phyloP scores from a whole-genome alignment of 2,113 vertebrate genomes.

The Panthera tigris region DNA sequence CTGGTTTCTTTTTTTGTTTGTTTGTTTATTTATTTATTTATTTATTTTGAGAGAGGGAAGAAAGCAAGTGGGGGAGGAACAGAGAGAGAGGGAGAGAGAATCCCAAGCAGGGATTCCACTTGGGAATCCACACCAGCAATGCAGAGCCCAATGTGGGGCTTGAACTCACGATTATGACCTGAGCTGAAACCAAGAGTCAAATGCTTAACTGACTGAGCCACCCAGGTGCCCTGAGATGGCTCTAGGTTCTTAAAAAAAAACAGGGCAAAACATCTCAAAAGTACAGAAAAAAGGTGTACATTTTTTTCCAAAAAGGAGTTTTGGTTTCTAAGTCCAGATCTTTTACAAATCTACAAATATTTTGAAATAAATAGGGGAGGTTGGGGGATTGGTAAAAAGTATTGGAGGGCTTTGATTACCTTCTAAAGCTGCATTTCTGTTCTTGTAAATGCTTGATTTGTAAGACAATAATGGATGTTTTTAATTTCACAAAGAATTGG shows the following conservation, averaged over 20 bases:
- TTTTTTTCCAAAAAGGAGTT: neutral
- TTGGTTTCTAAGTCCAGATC: neutral
- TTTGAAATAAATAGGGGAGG: neutral
- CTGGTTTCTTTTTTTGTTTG: neutral
- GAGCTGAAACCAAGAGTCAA: too few relatives aligned
- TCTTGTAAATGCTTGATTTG: neutral
- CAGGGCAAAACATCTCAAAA: neutral
- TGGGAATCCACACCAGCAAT: too few relatives aligned
- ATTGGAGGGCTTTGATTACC: neutral
- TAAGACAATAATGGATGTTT: neutral
- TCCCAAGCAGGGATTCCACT: too few relatives aligned
- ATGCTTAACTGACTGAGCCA: too few relatives aligned
- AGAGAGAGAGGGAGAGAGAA: too few relatives aligned
- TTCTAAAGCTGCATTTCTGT: neutral
- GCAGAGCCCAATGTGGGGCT: too few relatives aligned
- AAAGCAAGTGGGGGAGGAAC: too few relatives aligned
- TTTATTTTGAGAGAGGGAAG: too few relatives aligned
- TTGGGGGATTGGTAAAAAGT: neutral
- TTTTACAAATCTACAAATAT: neutral
- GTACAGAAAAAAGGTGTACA: neutral
- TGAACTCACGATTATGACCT: too few relatives aligned
- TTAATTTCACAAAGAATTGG: neutral
- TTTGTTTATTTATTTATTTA: too few relatives aligned
- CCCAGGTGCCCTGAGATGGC: too few relatives aligned
- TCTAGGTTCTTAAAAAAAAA: neutral